These are phyloP conservation scores for Podiceps cristatus DNA, from an alignment of 2,113 vertebrate genomes.

Conservation along the genomic window DNA sequence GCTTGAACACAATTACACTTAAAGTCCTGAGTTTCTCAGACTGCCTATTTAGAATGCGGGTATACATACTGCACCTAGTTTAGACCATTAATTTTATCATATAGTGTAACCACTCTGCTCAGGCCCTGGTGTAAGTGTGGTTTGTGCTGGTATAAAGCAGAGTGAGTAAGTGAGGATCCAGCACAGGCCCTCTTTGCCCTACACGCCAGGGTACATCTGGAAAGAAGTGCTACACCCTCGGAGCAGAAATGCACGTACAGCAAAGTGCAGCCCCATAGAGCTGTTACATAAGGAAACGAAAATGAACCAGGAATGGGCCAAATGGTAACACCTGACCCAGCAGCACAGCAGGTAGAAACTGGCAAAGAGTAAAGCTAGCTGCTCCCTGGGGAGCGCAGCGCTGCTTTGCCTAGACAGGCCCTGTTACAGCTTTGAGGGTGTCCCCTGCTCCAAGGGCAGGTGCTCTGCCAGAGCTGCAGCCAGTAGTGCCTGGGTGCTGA, in stretches of 20 bases:
- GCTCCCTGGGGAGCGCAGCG: no score
- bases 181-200: not conserved
- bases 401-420: no score
- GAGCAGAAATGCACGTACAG: not conserved
- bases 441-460: not conserved
- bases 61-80: not conserved
- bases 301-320: not conserved
- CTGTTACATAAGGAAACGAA: not conserved
- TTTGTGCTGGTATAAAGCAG: not conserved
- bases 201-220: accelerated
- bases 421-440: no score
- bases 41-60: not conserved
- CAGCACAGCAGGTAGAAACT: not conserved
- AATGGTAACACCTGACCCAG: not conserved
- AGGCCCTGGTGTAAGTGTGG: not conserved
- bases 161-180: accelerated
- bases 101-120: not conserved
- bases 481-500: not conserved
- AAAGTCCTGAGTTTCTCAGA: not conserved
- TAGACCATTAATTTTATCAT: not conserved
- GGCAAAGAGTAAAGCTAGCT: no score
- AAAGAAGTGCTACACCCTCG: no score
- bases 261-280: not conserved
- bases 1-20: not conserved
- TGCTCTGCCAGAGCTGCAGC: not conserved